phyloP scores from a whole-genome alignment of 2,888 invertebrate species.

The Ophion ventricosus region DNA sequence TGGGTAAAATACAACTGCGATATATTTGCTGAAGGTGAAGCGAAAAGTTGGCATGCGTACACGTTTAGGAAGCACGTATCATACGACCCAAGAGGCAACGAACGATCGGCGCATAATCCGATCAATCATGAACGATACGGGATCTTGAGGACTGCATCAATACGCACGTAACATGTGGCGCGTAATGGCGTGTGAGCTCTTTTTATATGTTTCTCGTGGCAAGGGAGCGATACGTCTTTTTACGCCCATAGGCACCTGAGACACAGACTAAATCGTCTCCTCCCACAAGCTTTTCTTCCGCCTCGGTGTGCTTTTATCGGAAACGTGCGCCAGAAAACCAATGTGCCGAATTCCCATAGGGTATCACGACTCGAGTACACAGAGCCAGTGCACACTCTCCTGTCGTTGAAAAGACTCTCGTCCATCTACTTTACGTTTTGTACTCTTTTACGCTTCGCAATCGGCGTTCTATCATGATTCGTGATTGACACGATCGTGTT shows the following conservation, averaged over 20 bases:
- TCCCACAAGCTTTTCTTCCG: constrained; percentile 28
- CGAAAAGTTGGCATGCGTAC: constrained; percentile 23
- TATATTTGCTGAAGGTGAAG: not conserved
- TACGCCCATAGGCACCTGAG: constrained; percentile 60
- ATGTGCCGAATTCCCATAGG: constrained; percentile 50
- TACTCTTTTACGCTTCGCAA: constrained; percentile 17
- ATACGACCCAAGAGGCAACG: constrained; percentile 16
- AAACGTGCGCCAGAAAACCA: constrained; percentile 64
- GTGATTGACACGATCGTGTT: not conserved
- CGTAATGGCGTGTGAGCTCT: constrained; percentile 16
- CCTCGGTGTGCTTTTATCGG: constrained; percentile 63
- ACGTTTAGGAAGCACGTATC: constrained; percentile 44
- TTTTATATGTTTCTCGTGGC: constrained; percentile 42
- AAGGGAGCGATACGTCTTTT: constrained; percentile 65
- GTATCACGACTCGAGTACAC: constrained; percentile 30
- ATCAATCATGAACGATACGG: constrained; percentile 22
- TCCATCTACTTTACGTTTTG: constrained; percentile 16
- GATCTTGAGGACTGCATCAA: constrained; percentile 29
- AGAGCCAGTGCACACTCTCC: constrained; percentile 15
- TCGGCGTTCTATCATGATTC: constrained; percentile 1
- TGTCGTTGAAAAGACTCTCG: constrained; percentile 22
- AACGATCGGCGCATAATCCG: constrained; percentile 44
- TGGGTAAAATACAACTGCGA: not conserved
- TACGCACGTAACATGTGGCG: constrained; percentile 40
- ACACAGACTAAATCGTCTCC: constrained; percentile 50